Evolutionary conservation across 2,113 vertebrate genomes (phyloP).

Genomic region (Dicrurus megarhynchus): DNA sequence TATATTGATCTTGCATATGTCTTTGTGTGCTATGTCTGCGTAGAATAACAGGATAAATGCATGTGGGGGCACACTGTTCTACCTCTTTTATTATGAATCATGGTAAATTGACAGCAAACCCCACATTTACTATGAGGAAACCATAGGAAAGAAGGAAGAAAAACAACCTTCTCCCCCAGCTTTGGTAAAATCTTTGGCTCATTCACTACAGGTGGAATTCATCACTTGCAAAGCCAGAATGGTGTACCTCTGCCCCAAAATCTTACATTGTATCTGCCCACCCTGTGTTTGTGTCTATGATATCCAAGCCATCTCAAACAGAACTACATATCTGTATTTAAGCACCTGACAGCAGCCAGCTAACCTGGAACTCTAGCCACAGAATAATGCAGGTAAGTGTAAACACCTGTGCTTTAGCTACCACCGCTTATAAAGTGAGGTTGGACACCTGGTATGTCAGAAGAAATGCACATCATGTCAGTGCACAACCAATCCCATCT

Average conservation of each 20-base stretch:
- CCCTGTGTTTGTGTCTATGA: background rate
- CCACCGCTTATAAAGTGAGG: background rate
- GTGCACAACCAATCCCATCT: background rate
- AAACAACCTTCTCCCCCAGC: background rate
- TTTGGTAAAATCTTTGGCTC: background rate
- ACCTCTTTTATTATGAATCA: background rate
- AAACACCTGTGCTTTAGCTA: background rate
- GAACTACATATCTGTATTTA: background rate
- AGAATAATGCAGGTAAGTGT: background rate
- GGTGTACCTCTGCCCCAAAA: rapidly evolving
- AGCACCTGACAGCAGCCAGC: background rate
- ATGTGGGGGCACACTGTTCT: rapidly evolving
- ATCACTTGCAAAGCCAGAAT: background rate
- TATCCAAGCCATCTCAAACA: background rate
- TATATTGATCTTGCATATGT: background rate
- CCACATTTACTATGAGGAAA: background rate
- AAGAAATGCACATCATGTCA: background rate
- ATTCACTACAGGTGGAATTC: background rate
- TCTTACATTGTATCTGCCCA: background rate
- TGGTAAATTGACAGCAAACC: background rate
- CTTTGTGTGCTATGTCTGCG: background rate
- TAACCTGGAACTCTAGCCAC: background rate
- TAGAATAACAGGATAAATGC: background rate
- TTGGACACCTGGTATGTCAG: background rate
- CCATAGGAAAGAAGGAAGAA: background rate